Evolutionary conservation across 2,113 vertebrate species (phyloP).

Genomic region (Tylochromis polylepis): DNA sequence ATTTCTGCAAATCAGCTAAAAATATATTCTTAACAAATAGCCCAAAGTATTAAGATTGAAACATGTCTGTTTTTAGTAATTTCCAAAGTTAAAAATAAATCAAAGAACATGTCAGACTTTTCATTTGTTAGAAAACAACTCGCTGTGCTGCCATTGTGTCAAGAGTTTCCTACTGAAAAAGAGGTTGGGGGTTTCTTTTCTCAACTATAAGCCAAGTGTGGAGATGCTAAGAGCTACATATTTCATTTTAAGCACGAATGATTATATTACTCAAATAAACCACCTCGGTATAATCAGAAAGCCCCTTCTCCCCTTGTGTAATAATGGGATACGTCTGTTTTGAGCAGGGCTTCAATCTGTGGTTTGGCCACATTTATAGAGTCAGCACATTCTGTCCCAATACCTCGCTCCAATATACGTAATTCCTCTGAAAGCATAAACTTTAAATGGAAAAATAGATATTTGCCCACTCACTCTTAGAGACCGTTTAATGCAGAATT

Average conservation of each 20-base stretch:
- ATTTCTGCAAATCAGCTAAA: background rate
- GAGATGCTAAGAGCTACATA: background rate
- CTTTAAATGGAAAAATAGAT: constrained; percentile 37
- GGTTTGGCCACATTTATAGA: constrained; percentile 34
- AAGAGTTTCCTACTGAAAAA: background rate
- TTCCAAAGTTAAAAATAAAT: background rate
- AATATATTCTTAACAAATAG: background rate
- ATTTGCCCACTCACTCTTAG: background rate
- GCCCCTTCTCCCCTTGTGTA: background rate
- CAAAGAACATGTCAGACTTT: background rate
- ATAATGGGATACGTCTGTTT: constrained; percentile 31
- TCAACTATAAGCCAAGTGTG: background rate
- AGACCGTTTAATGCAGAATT: background rate
- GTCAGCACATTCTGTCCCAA: constrained; percentile 49
- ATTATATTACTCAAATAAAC: constrained; percentile 5
- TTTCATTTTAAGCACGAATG: background rate
- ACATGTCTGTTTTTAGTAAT: background rate
- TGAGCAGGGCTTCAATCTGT: constrained; percentile 29
- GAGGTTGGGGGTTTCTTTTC: background rate
- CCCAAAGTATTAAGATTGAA: background rate
- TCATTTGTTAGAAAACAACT: background rate
- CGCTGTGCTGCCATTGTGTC: background rate
- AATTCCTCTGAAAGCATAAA: constrained; percentile 17
- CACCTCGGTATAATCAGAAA: constrained; percentile 8
- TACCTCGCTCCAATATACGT: background rate